A percentile compares a stretch with the other conserved stretches of the same genome.
These are phyloP conservation scores for Limnothrissa miodon DNA, from an alignment of 2,113 vertebrate genomes.

Conservation along the genomic window DNA sequence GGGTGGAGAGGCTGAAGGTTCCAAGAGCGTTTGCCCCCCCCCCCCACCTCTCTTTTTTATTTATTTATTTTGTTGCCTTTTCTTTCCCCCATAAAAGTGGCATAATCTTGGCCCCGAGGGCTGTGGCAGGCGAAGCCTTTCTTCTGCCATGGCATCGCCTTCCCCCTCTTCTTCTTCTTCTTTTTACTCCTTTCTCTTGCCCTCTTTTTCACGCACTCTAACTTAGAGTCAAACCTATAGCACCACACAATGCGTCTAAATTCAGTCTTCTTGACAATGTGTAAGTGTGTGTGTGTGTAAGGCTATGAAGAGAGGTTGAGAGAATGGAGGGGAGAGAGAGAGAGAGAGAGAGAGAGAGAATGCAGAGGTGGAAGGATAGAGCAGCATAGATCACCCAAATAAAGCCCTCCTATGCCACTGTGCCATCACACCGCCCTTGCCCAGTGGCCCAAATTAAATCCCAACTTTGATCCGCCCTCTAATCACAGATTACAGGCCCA, in stretches of 20 bases:
- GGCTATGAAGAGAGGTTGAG: not conserved
- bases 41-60: slow-evolving; percentile 39
- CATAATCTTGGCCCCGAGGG: slow-evolving; percentile 38
- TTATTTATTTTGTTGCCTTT: slow-evolving; percentile 37
- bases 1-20: slow-evolving; percentile 34
- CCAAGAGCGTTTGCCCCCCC: slow-evolving; percentile 10
- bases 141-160: not conserved
- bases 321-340: not conserved
- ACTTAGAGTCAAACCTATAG: slow-evolving; percentile 14
- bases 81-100: slow-evolving; percentile 49
- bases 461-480: slow-evolving; percentile 75
- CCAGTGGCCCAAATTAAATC: slow-evolving; percentile 77
- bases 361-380: not conserved
- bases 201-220: not conserved
- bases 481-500: slow-evolving; percentile 77
- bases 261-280: not conserved
- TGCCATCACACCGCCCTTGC: slow-evolving; percentile 71
- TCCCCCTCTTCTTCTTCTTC: not conserved
- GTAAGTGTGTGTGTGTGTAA: slow-evolving; percentile 42
- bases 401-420: slow-evolving; percentile 60
- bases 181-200: not conserved
- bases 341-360: slow-evolving; percentile 2
- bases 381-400: slow-evolving; percentile 42
- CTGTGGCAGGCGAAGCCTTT: slow-evolving; percentile 21
- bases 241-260: not conserved